Conservation (phyloP, 1,140 invertebrate species). For the Saxidomus purpurata region DNA sequence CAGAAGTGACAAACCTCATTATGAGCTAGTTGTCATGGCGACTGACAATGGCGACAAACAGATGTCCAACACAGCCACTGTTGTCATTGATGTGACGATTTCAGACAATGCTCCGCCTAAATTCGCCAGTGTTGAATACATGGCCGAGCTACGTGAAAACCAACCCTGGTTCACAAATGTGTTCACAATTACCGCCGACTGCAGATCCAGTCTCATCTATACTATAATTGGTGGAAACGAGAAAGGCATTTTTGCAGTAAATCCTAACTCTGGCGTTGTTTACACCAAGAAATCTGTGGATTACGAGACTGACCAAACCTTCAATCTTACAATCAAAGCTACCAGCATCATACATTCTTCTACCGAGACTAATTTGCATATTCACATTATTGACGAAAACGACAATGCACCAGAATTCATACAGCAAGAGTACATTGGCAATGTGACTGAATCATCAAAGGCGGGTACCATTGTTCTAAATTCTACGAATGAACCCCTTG, state of each 20-base stretch:
- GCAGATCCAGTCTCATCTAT: conserved; percentile 84
- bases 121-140: conserved; percentile 89
- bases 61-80: conserved; percentile 92
- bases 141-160: conserved; percentile 95
- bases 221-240: conserved; percentile 85
- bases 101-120: conserved; percentile 95
- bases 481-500: conserved; percentile 88
- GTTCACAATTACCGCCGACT: conserved; percentile 91
- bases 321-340: conserved; percentile 94
- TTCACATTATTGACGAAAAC: conserved; percentile 89
- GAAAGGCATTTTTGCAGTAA: conserved; percentile 83
- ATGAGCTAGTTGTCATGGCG: conserved; percentile 94
- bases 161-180: conserved; percentile 92
- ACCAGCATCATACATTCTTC: conserved; percentile 92
- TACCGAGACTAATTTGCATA: conserved; percentile 81
- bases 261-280: conserved; percentile 87
- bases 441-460: conserved; percentile 91
- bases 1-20: conserved; percentile 93
- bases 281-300: conserved; percentile 82
- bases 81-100: conserved; percentile 95
- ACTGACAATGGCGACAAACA: conserved; percentile 93
- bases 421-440: conserved; percentile 90
- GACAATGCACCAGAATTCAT: conserved; percentile 95
- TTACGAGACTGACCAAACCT: conserved; percentile 90
- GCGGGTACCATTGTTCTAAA: conserved; percentile 91